Percentiles rank a stretch among this genome's conserved stretches.
phyloP scores from a whole-genome alignment of 2,797 vertebrate genomes.

The Paedocypris micromegethes region DNA sequence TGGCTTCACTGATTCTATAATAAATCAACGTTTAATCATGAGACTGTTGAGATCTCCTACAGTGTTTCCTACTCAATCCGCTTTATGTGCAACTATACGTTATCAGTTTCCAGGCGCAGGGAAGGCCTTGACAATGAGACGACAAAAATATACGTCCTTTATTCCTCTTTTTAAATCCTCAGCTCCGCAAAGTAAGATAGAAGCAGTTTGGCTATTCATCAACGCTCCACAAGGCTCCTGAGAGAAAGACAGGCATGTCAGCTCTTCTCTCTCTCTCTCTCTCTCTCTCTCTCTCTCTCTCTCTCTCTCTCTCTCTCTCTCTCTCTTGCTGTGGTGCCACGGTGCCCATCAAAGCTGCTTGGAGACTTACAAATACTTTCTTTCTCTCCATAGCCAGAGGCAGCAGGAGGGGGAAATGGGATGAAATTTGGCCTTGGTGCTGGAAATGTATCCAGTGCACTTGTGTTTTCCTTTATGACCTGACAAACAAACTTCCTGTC shows the following conservation, averaged over 20 bases:
- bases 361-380: slow-evolving; percentile 59
- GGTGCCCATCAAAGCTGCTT: slow-evolving; percentile 51
- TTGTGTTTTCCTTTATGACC: slow-evolving; percentile 43
- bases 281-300: slow-evolving; percentile 49
- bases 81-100: slow-evolving; percentile 10
- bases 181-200: slow-evolving; percentile 25
- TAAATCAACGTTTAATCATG: slow-evolving; percentile 10
- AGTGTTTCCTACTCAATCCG: background rate
- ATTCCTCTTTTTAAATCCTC: slow-evolving; percentile 25
- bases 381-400: slow-evolving; percentile 50
- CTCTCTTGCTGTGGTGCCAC: slow-evolving; percentile 47
- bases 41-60: slow-evolving; percentile 6
- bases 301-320: slow-evolving; percentile 46
- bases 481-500: slow-evolving; percentile 44
- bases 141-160: slow-evolving; percentile 36
- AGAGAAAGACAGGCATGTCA: slow-evolving; percentile 47
- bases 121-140: slow-evolving; percentile 30
- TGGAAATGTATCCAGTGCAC: slow-evolving; percentile 48
- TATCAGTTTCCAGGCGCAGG: slow-evolving; percentile 28
- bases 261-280: slow-evolving; percentile 38
- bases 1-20: slow-evolving; percentile 4
- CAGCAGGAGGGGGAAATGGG: slow-evolving; percentile 42
- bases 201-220: slow-evolving; percentile 33
- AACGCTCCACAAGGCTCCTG: slow-evolving; percentile 35
- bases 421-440: slow-evolving; percentile 35